These are phyloP conservation scores for Napeogenes inachia DNA, from an alignment of 2,888 invertebrate species.

Conservation along the genomic window DNA sequence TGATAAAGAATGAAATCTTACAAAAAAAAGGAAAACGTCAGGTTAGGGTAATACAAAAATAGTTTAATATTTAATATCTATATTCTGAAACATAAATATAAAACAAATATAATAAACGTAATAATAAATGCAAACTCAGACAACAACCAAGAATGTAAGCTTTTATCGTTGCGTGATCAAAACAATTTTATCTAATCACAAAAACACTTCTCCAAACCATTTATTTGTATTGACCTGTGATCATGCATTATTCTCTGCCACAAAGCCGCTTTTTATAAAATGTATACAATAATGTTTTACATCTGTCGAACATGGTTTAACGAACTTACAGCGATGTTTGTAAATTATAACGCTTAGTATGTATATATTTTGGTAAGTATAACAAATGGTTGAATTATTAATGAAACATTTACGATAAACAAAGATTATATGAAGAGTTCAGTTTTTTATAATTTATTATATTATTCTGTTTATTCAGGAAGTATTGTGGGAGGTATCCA, in stretches of 20 bases:
- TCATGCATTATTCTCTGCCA: slow-evolving; percentile 6
- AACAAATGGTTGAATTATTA: neutral
- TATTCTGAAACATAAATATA: neutral
- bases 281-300: slow-evolving; percentile 9
- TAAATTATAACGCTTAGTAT: no score
- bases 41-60: no score
- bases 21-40: no score
- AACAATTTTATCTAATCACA: slow-evolving; percentile 20
- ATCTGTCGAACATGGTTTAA: slow-evolving; percentile 6
- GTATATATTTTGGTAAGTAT: neutral
- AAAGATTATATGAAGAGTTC: neutral
- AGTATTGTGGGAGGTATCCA: slow-evolving; percentile 7
- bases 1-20: no score
- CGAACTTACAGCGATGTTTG: neutral
- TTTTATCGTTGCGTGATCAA: slow-evolving; percentile 17
- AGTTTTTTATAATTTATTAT: neutral
- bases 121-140: no score
- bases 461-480: neutral
- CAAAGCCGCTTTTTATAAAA: slow-evolving; percentile 8
- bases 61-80: no score
- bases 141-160: no score
- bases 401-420: neutral
- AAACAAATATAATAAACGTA: no score
- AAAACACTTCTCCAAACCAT: slow-evolving; percentile 12
- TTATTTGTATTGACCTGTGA: slow-evolving; percentile 21